phyloP scores from a whole-genome alignment of 30 jellyfish, hydroid and myxozoan species.

The Pelagia noctiluca region DNA sequence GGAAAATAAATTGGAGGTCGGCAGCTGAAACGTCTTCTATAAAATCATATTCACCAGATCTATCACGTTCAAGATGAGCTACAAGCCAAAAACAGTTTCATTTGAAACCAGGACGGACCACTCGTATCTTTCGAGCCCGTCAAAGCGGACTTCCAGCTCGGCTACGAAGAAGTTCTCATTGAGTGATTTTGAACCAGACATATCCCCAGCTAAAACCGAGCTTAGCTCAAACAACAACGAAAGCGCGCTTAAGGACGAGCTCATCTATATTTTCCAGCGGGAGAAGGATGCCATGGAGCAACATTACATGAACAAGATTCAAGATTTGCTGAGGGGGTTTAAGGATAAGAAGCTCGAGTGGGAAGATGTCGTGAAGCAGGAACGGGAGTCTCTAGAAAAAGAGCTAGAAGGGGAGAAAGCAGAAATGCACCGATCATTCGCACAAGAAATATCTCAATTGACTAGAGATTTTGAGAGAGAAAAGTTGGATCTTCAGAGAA shows the following conservation, averaged over 20 bases:
- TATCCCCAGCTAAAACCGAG: constrained; percentile 33
- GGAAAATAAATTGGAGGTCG: too few species aligned
- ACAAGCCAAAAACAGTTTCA: constrained; percentile 51
- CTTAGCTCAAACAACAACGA: constrained; percentile 32
- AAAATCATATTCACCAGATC: too few species aligned
- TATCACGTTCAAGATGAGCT: too few species aligned
- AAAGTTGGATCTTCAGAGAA: constrained; percentile 60
- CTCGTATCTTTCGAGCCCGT: not conserved
- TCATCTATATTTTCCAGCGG: constrained; percentile 76
- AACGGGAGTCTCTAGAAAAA: constrained; percentile 79
- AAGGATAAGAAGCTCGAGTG: constrained; percentile 87
- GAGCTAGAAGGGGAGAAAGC: constrained; percentile 88
- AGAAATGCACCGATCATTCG: constrained; percentile 75
- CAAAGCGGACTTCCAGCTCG: constrained; percentile 5
- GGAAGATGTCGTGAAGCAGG: constrained; percentile 92
- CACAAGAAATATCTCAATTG: constrained; percentile 78
- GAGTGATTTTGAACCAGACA: constrained; percentile 60
- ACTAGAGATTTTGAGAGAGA: constrained; percentile 76
- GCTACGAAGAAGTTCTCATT: constrained; percentile 21
- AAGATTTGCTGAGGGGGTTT: constrained; percentile 83
- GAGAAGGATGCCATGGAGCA: constrained; percentile 92
- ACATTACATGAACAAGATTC: constrained; percentile 72
- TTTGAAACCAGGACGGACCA: constrained; percentile 46
- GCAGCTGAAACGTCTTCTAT: too few species aligned
- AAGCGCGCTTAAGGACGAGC: constrained; percentile 84